phyloP scores from a whole-genome alignment of 2,888 invertebrate species.

The Rutpela maculata region DNA sequence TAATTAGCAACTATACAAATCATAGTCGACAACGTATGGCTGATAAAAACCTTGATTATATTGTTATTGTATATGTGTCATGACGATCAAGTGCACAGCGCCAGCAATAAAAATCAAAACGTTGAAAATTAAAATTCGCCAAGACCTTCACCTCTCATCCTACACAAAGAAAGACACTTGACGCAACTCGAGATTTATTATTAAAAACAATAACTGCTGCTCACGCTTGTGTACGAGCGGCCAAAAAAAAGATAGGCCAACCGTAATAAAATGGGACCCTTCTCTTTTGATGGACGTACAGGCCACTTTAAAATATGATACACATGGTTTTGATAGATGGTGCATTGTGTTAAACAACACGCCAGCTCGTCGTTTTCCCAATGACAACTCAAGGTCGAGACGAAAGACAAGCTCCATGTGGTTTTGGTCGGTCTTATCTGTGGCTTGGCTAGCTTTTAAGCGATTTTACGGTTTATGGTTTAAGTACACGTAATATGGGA shows the following conservation, averaged over 20 bases:
- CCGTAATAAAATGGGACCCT: conserved; percentile 2
- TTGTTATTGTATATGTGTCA: conserved; percentile 1
- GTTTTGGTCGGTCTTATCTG: neutral
- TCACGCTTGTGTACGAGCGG: neutral
- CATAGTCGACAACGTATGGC: neutral
- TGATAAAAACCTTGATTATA: neutral
- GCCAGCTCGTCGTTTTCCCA: conserved; percentile 15
- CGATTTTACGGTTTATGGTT: neutral
- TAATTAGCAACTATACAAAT: neutral
- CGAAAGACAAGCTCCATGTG: conserved; percentile 8
- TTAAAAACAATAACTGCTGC: neutral
- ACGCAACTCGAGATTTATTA: conserved; percentile 1
- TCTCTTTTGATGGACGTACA: neutral
- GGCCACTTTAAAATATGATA: conserved; percentile 3
- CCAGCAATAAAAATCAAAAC: neutral
- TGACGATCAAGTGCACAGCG: neutral
- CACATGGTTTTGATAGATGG: neutral
- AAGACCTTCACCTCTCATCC: conserved; percentile 5
- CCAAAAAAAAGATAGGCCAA: neutral
- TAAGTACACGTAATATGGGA: neutral
- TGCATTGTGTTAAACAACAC: neutral
- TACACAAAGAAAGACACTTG: neutral
- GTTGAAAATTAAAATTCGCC: neutral
- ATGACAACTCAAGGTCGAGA: conserved; percentile 24
- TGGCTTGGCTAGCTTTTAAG: neutral